These are phyloP conservation scores for Cirrhinus mrigala DNA, from an alignment of 2,797 vertebrate genomes.

Conservation along the genomic window DNA sequence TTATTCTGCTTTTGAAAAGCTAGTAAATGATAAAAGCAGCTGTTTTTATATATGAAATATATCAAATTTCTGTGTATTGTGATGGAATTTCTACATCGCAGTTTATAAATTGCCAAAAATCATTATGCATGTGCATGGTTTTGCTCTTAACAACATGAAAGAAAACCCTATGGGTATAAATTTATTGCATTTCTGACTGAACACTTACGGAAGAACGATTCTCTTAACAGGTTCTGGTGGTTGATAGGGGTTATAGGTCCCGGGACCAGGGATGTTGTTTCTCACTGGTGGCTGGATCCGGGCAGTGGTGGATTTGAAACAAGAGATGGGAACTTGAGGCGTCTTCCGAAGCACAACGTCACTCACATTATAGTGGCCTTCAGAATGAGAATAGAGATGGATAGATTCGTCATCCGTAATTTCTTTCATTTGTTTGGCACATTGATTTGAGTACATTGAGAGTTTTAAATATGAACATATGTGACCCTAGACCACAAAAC, in stretches of 20 bases:
- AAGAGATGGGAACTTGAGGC: slow-evolving; percentile 71
- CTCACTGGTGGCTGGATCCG: slow-evolving; percentile 57
- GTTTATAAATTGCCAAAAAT: background rate
- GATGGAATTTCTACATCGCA: background rate
- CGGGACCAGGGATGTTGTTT: slow-evolving; percentile 75
- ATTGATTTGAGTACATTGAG: background rate
- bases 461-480: background rate
- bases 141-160: background rate
- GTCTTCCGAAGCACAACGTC: slow-evolving; percentile 68
- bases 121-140: background rate
- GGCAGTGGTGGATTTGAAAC: slow-evolving; percentile 78
- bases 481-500: too few species aligned
- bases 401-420: too few species aligned
- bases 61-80: background rate
- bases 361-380: slow-evolving; percentile 79
- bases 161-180: background rate
- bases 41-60: background rate
- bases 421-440: background rate
- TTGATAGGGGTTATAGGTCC: slow-evolving; percentile 73
- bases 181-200: background rate
- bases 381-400: background rate
- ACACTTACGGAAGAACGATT: slow-evolving; percentile 71
- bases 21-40: background rate
- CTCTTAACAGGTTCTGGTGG: slow-evolving; percentile 64
- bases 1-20: background rate